A percentile compares a stretch with the other conserved stretches of the same genome.
These are phyloP conservation scores for Lepidostoma basale DNA, from an alignment of 1,140 invertebrate genomes.

Conservation along the genomic window DNA sequence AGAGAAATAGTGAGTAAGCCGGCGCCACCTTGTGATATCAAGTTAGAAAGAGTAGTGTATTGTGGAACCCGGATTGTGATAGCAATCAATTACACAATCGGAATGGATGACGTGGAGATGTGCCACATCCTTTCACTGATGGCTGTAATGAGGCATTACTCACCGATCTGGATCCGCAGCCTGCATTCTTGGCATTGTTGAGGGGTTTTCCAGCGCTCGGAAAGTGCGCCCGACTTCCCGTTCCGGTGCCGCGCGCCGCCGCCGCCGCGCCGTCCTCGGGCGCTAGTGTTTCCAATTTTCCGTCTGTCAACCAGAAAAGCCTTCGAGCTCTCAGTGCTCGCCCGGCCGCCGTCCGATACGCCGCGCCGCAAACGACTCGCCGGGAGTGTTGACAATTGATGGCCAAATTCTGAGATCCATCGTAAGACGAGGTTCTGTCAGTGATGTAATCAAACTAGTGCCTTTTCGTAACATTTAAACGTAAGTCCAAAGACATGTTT, in stretches of 20 bases:
- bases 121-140: no score
- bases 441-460: conserved; percentile 30
- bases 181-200: not conserved
- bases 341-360: not conserved
- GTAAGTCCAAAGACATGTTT: conserved; percentile 25
- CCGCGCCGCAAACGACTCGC: not conserved
- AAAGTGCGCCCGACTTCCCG: not conserved
- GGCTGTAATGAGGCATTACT: not conserved
- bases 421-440: conserved; percentile 21
- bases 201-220: conserved; percentile 1
- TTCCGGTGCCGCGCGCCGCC: conserved; percentile 14
- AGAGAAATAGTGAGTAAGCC: no score
- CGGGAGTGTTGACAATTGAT: not conserved
- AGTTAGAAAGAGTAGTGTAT: no score
- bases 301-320: not conserved
- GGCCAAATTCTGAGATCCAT: conserved; percentile 2
- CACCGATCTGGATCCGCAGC: not conserved
- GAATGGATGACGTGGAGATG: no score
- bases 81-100: no score
- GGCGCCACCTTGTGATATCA: no score
- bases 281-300: not conserved
- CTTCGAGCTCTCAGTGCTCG: not conserved
- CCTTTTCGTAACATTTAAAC: conserved; percentile 28
- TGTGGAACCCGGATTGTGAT: no score
- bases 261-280: not conserved